Evolutionary conservation across 92 coral and sea anemone species (phyloP).

Genomic region (Meandrina meandrites): DNA sequence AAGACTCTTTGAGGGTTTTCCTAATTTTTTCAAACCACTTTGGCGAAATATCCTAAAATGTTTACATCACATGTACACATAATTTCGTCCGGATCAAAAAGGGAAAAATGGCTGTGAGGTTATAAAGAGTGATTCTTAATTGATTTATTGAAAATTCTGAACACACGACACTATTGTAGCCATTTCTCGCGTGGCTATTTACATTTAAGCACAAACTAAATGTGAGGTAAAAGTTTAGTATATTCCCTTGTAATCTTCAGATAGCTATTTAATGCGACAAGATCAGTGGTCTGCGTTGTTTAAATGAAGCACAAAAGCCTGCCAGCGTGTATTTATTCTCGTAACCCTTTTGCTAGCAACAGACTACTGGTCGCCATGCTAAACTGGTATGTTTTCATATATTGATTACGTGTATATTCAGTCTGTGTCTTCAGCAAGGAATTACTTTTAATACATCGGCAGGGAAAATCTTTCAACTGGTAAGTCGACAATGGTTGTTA

Average conservation of each 20-base stretch:
- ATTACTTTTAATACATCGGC: background rate
- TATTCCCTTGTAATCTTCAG: background rate
- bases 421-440: background rate
- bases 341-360: background rate
- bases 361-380: background rate
- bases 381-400: constrained; percentile 3
- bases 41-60: background rate
- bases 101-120: background rate
- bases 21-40: background rate
- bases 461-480: no score
- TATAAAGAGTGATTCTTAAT: background rate
- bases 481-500: no score
- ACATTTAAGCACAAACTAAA: no score
- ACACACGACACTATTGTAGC: no score
- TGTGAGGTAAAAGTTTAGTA: background rate
- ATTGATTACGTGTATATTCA: background rate
- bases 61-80: no score
- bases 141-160: no score
- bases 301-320: background rate
- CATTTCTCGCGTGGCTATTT: no score
- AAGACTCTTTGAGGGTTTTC: background rate
- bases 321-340: background rate
- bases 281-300: background rate
- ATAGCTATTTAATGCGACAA: background rate
- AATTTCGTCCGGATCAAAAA: no score